phyloP scores from a whole-genome alignment of 2,113 vertebrate species.

The Euleptes europaea region DNA sequence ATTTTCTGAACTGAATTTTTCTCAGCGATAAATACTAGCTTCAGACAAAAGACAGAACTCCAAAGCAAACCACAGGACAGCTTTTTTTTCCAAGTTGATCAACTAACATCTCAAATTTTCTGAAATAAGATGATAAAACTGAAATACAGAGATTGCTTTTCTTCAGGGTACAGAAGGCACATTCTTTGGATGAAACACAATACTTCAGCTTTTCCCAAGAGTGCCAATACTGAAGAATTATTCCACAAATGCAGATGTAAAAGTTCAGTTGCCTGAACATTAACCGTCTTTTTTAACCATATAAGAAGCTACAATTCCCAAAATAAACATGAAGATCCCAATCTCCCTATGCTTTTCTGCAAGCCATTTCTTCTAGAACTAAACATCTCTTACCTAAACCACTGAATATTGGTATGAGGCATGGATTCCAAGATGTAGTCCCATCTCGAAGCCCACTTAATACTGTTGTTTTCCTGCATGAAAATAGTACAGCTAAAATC shows the following conservation, averaged over 20 bases:
- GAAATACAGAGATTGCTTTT: constrained; percentile 3
- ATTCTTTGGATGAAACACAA: constrained; percentile 40
- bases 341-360: neutral
- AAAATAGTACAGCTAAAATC: constrained; percentile 43
- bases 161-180: constrained; percentile 4
- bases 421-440: constrained; percentile 92
- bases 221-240: constrained; percentile 3
- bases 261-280: constrained; percentile 19
- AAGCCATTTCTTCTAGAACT: constrained; percentile 27
- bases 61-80: constrained; percentile 14
- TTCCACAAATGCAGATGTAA: constrained; percentile 4
- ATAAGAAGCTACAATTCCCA: neutral
- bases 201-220: constrained; percentile 31
- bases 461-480: constrained; percentile 79
- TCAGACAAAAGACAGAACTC: neutral
- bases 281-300: neutral
- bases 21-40: constrained; percentile 14
- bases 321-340: constrained; percentile 20
- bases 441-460: constrained; percentile 90
- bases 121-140: constrained; percentile 10
- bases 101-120: neutral
- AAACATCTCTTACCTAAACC: constrained; percentile 83
- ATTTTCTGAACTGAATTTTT: neutral
- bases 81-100: neutral
- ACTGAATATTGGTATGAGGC: constrained; percentile 89